These are phyloP conservation scores for Schrankia costaestrigalis DNA, from an alignment of 2,888 invertebrate species.

Conservation along the genomic window DNA sequence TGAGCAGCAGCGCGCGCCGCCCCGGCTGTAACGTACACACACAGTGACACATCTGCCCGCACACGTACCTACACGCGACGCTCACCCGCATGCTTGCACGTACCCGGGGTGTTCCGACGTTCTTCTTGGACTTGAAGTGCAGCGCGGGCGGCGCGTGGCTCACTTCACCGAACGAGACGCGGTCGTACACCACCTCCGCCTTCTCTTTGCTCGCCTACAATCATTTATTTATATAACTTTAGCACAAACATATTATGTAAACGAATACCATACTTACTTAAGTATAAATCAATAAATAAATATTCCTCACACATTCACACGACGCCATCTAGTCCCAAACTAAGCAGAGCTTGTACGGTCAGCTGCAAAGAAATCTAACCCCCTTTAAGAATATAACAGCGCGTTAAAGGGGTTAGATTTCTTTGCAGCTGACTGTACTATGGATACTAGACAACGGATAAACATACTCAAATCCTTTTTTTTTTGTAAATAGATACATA, in stretches of 20 bases:
- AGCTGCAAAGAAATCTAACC: too few species aligned
- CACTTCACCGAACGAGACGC: constrained; percentile 87
- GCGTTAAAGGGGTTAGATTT: too few species aligned
- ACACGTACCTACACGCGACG: neutral
- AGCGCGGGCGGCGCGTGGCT: constrained; percentile 87
- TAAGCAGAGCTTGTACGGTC: too few species aligned
- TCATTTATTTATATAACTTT: neutral
- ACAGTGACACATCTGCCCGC: neutral
- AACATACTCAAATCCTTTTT: too few species aligned
- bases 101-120: constrained; percentile 15
- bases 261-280: neutral
- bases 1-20: constrained; percentile 79
- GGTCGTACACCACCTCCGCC: constrained; percentile 81
- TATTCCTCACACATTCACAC: too few species aligned
- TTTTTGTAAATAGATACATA: too few species aligned
- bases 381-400: too few species aligned
- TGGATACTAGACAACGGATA: too few species aligned
- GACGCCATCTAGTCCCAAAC: too few species aligned
- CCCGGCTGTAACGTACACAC: constrained; percentile 76
- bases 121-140: constrained; percentile 22
- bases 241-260: too few species aligned
- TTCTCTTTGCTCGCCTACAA: constrained; percentile 27
- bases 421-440: too few species aligned
- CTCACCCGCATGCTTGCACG: neutral
- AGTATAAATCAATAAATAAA: too few species aligned